Evolutionary conservation across 2,797 vertebrate genomes (phyloP).

Genomic region (Odontamblyopus lacepedii): DNA sequence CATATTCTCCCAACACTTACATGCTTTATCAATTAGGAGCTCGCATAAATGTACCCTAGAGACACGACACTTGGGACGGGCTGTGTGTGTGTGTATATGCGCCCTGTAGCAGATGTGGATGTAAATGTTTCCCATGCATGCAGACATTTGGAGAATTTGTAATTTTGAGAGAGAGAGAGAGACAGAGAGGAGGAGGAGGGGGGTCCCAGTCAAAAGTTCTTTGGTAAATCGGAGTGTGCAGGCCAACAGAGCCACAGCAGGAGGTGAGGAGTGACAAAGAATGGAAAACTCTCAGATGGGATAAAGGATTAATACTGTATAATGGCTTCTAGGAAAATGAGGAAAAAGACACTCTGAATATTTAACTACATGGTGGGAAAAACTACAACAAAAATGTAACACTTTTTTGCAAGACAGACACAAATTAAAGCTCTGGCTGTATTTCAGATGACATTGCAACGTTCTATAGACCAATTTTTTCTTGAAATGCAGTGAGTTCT

Average conservation of each 20-base stretch:
- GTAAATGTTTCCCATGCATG: constrained; percentile 1
- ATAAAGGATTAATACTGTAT: constrained; percentile 16
- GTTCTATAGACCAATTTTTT: too few relatives aligned
- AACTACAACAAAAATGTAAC: not conserved
- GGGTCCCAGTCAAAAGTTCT: constrained; percentile 14
- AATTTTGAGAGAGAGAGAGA: constrained; percentile 27
- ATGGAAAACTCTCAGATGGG: not conserved
- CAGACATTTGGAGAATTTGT: constrained; percentile 18
- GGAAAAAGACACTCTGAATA: not conserved
- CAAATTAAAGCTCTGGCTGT: not conserved
- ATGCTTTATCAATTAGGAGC: constrained; percentile 35
- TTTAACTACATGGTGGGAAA: not conserved
- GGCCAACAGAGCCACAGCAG: constrained; percentile 18
- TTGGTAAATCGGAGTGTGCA: constrained; percentile 21
- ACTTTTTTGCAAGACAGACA: not conserved
- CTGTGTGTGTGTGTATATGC: constrained; percentile 8
- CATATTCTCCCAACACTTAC: constrained; percentile 38
- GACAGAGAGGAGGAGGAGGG: not conserved
- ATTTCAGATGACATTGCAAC: too few relatives aligned
- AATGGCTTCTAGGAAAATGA: constrained; percentile 5
- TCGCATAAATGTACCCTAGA: constrained; percentile 37
- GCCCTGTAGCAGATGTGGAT: constrained; percentile 50
- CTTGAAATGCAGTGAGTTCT: too few relatives aligned
- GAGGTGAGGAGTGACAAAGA: constrained; percentile 18
- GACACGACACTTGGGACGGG: constrained; percentile 31